A percentile compares a stretch with the other conserved stretches of the same genome.
These are phyloP conservation scores for Callospermophilus lateralis DNA, from an alignment of 2,113 vertebrate genomes.

Conservation along the genomic window DNA sequence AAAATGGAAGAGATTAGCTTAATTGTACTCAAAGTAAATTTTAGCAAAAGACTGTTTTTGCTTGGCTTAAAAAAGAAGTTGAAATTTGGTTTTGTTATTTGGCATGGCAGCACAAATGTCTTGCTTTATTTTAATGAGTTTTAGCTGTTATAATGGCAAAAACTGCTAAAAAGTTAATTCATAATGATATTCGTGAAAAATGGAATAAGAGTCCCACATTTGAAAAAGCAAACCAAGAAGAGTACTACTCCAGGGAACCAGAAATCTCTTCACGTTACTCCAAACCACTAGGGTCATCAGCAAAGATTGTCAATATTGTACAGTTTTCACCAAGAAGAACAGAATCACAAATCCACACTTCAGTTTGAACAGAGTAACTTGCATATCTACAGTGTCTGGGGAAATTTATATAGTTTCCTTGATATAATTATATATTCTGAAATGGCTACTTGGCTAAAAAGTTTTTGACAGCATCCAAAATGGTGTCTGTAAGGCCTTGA, in stretches of 20 bases:
- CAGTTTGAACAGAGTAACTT: not conserved
- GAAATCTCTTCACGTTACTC: not conserved
- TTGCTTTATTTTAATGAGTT: not conserved
- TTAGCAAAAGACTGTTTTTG: not conserved
- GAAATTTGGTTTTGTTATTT: not conserved
- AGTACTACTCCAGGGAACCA: not conserved
- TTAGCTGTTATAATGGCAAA: not conserved
- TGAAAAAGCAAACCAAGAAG: not conserved
- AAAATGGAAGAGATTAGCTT: slow-evolving; percentile 9
- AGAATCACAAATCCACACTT: not conserved
- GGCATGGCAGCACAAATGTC: not conserved
- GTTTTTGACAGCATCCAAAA: not conserved
- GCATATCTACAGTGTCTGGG: not conserved
- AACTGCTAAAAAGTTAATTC: not conserved
- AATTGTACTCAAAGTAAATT: not conserved
- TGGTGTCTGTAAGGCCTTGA: not conserved
- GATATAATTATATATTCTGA: not conserved
- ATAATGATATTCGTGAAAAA: not conserved
- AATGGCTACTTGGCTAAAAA: not conserved
- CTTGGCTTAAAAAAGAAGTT: not conserved
- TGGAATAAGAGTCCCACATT: not conserved
- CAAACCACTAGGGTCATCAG: not conserved
- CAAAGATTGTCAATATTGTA: not conserved
- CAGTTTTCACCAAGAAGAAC: not conserved
- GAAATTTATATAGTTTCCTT: not conserved